Evolutionary conservation across 2,888 invertebrate genomes (phyloP), one percentile per base, ranked within the genome.

Genomic region (Leistus spinibarbis): DNA sequence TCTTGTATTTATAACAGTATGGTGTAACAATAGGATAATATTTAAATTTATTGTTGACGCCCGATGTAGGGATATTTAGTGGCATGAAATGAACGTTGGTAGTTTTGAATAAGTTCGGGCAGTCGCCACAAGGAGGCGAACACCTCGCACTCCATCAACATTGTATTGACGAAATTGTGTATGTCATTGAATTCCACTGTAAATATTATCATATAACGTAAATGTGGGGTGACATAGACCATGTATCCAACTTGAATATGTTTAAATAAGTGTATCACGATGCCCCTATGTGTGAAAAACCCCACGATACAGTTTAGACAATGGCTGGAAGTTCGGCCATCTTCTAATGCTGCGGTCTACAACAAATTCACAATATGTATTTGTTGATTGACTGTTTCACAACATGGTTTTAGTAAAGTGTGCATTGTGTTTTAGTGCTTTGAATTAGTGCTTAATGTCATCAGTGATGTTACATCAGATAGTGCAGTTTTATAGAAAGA

Each of bases 111-210:
- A 57, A 87, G 88, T 88, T 87, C 86, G 85, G 86, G 86, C 88
- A 87, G 88, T 87, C 87, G 85, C 88, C 88, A 87, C 87, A 85
- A 83, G 86, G 87, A 79, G 86, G 88, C 87, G 89, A 89, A 89
- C 87, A 87, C 87, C 87, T 88, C 88, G 83, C 88, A 88, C 88
- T 89, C 90, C 90, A 90, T 90, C 89, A 90, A 90, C 90, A 89
- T 89, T 89, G 90, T 90, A 90, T 90, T 89, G 90, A 90, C 90
- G 90, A 88, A 40, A 88, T 87, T 88, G 88, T 87, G 87, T 88
- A 87, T 86, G 88, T 88, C 87, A 85, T 86, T 87, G 87, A 88
- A 88, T 88, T 40, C 89, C 88, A 88, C 88, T 88, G 89, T 89
- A 89, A 89, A 88, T 88, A 89, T 89, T 88, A 88, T 89, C 89